These are phyloP conservation scores for Gryllus longicercus DNA, from an alignment of 2,888 invertebrate genomes.

Conservation along the genomic window DNA sequence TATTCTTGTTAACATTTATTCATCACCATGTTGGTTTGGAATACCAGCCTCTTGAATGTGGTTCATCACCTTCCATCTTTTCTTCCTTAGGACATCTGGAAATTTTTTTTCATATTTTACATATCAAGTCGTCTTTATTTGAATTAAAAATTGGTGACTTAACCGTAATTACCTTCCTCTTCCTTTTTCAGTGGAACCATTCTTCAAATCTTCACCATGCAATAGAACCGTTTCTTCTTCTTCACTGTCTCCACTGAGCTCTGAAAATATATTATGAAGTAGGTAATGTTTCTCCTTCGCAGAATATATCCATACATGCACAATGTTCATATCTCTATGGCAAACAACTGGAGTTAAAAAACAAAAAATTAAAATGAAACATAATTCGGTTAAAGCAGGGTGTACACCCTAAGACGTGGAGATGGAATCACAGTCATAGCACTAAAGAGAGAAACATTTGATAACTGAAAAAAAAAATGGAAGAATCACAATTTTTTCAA, in stretches of 20 bases:
- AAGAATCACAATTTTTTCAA: too few relatives aligned
- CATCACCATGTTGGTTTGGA: background rate
- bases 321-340: too few relatives aligned
- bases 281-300: too few relatives aligned
- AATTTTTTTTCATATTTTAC: background rate
- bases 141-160: background rate
- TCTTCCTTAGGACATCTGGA: background rate
- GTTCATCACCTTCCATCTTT: background rate
- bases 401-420: too few relatives aligned
- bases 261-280: constrained; percentile 41
- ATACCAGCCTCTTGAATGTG: background rate
- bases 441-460: too few relatives aligned
- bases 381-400: too few relatives aligned
- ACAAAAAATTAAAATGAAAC: too few relatives aligned
- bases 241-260: constrained; percentile 49
- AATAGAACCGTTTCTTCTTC: constrained; percentile 47
- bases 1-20: too few relatives aligned
- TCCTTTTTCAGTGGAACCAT: background rate
- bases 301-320: too few relatives aligned
- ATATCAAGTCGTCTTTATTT: background rate
- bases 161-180: background rate
- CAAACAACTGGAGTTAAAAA: too few relatives aligned
- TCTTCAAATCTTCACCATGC: constrained; percentile 32
- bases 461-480: too few relatives aligned
- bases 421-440: too few relatives aligned